Evolutionary conservation across 2,113 vertebrate species (phyloP), one percentile per base, ranked within the genome.

Genomic region (Mesocricetus auratus): DNA sequence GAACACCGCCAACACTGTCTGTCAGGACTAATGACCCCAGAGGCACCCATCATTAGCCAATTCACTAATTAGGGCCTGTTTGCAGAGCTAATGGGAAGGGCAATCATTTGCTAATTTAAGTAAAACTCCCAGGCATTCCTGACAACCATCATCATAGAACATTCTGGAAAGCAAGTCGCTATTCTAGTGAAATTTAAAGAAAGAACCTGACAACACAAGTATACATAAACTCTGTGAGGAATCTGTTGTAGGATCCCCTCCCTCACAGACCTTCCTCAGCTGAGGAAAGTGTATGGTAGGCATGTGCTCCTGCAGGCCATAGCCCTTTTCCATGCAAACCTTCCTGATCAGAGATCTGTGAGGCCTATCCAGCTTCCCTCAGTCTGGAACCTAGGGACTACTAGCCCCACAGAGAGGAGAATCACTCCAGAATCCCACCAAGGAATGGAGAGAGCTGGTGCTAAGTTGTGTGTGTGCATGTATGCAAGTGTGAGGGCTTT

Each of bases 51-150:
- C 87, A 88, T 95, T 96, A 96, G 93, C 94, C 93, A 89, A 74
- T 69, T 92, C 95, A 88, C 94, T 94, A 91, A 97, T 96, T 93
- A 96, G 90, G 71, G 89, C 90, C 74, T 92, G 75, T 90, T 82
- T 94, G 87, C 64, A 96, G 87, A 94, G 73, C 78, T 90, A 93
- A 96, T 93, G 39, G 78, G 93, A 86, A 96, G 68, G 87, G 93
- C 53, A 89, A 87, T 91, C 90, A 96, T 89, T 69, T 92, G 91
- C 91, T 95, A 93, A 95, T 82, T 94, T 94, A 96, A 82, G 86
- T 74, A 91, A 96, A 95, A 94, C 89, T 92, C 73, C 1, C 0
- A 19, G 94, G 83, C 86, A 96, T 90, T 87, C 91, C 78, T 89
- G 77, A 95, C 93, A 94, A 79, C 77, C 86, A 93, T 85, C 86